Conservation (phyloP, 2,113 vertebrate species). For the Genyomyrus donnyi region DNA sequence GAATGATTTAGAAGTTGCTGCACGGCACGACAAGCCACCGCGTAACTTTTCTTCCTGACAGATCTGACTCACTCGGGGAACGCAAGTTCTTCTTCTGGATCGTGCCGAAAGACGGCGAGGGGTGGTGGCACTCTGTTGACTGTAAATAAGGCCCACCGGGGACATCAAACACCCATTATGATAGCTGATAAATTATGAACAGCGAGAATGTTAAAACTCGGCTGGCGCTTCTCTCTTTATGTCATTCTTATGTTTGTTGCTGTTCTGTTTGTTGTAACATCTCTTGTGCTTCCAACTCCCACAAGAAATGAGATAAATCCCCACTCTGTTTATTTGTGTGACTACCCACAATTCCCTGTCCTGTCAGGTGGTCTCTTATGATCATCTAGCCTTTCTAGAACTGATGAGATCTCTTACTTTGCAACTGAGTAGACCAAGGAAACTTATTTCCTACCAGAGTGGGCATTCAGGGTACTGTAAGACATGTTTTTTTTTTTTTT, state of each 20-base stretch:
- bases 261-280: neutral
- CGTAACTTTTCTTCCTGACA: neutral
- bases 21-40: neutral
- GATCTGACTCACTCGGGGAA: neutral
- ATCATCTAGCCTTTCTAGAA: neutral
- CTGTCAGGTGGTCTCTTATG: neutral
- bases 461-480: neutral
- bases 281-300: constrained; percentile 3
- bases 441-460: neutral
- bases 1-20: neutral
- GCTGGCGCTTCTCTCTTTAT: neutral
- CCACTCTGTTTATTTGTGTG: neutral
- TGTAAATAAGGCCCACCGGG: neutral
- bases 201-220: neutral
- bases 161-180: neutral
- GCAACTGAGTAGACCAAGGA: neutral
- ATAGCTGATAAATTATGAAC: constrained; percentile 6
- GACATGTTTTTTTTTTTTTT: neutral
- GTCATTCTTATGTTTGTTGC: neutral
- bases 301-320: neutral
- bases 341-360: neutral
- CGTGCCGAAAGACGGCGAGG: neutral
- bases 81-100: neutral
- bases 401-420: neutral
- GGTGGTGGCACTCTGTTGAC: neutral